Evolutionary conservation across 2,113 vertebrate species (phyloP), one percentile per base, ranked within the genome.

Genomic region (Salvelinus namaycush): DNA sequence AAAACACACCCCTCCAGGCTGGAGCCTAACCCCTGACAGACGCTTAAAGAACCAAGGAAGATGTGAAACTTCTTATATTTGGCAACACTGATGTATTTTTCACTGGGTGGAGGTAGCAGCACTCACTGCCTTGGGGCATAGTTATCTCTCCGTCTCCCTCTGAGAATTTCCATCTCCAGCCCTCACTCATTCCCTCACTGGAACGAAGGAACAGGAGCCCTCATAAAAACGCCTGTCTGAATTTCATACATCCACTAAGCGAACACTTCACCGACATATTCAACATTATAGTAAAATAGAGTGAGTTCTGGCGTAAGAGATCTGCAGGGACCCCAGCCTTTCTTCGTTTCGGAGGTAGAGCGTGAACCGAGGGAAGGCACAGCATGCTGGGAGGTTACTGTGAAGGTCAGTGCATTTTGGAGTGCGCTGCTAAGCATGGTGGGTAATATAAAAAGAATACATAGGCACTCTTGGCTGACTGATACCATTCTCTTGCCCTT

Each of bases 321-420:
- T 83, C 84, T 83, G 76, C 75, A 76, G 81, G 82, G 81, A 83
- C 60, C 81, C 70, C 44, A 72, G 73, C 68, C 26, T 81, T 78
- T 87, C 70, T 78, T 83, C 31, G 0, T 69, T 78, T 83, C 51
- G 0, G 72, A 80, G 79, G 73, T 77, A 75, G 73, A 81, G 79
- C 66, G 1, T 66, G 62, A 80, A 83, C 65, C 71, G 44, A 29
- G 62, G 26, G 66, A 77, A 81, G 78, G 83, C 79, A 70, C 75
- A 84, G 83, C 69, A 79, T 75, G 76, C 76, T 77, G 78, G 81
- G 71, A 81, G 85, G 85, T 84, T 81, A 79, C 68, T 22, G 26
- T 81, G 80, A 83, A 86, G 83, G 80, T 86, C 85, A 80, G 57
- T 81, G 79, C 83, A 81, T 77, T 82, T 82, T 72, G n/a, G 48